phyloP scores from a whole-genome alignment of 2,888 invertebrate genomes.

The Halictus quadricinctus region DNA sequence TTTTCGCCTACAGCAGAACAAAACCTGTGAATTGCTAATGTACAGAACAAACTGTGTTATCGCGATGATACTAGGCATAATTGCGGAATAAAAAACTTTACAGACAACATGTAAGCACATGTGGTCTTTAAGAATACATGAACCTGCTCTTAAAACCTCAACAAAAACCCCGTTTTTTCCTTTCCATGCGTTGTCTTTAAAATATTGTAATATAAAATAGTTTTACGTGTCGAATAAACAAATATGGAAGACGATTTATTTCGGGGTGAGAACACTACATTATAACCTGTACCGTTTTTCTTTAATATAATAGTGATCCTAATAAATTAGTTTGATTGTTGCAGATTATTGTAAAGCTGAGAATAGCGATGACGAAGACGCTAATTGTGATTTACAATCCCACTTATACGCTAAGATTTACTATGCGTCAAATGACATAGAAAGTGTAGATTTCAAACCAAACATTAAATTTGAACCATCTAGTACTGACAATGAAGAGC shows the following conservation, averaged over 20 bases:
- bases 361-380: conserved; percentile 57
- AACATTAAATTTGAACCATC: conserved; percentile 14
- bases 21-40: not conserved
- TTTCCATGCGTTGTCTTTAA: not conserved
- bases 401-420: conserved; percentile 76
- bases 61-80: not conserved
- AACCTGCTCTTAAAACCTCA: not conserved
- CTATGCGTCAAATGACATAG: conserved; percentile 53
- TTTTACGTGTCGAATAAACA: not conserved
- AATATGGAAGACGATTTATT: conserved; percentile 34
- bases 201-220: conserved; percentile 7
- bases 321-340: conserved; percentile 17
- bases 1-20: not conserved
- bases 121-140: conserved; percentile 18
- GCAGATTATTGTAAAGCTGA: conserved; percentile 58
- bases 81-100: not conserved
- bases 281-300: conserved; percentile 23
- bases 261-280: conserved; percentile 37
- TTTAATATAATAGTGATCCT: not conserved
- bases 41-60: not conserved
- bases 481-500: conserved; percentile 12
- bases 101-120: conserved; percentile 18
- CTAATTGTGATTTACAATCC: conserved; percentile 71
- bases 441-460: conserved; percentile 10
- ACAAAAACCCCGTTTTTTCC: not conserved